Conservation (phyloP, 2,113 vertebrate species). For the Eptatretus burgeri region DNA sequence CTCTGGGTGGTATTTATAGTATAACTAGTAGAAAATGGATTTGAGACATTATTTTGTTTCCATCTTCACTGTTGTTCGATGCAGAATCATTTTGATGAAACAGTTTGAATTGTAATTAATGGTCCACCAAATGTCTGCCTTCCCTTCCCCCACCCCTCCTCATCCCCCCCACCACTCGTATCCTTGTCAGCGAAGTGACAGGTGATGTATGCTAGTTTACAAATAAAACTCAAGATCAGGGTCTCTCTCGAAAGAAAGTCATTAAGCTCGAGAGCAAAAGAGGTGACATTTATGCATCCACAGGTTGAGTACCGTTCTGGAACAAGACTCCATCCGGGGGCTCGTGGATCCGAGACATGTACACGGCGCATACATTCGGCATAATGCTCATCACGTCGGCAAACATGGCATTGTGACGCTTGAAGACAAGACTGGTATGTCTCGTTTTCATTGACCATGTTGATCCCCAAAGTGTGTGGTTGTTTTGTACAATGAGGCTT, state of each 20-base stretch:
- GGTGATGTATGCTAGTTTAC: not conserved
- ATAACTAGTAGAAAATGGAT: too few species aligned
- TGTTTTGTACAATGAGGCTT: not conserved
- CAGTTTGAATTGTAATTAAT: too few species aligned
- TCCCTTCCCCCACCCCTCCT: too few species aligned
- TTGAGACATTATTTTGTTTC: too few species aligned
- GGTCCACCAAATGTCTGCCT: too few species aligned
- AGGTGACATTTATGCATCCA: not conserved
- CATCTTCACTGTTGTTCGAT: too few species aligned
- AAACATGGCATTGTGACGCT: constrained; percentile 1
- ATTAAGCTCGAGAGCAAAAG: not conserved
- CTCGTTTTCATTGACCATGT: not conserved
- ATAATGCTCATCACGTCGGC: not conserved
- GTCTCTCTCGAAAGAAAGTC: not conserved
- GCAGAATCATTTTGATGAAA: too few species aligned
- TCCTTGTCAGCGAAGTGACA: not conserved
- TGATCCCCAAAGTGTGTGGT: not conserved
- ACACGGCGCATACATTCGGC: not conserved
- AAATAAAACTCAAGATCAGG: not conserved
- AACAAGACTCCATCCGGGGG: not conserved
- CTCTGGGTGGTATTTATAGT: too few species aligned
- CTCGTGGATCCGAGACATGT: not conserved
- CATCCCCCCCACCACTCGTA: too few species aligned
- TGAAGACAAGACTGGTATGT: not conserved
- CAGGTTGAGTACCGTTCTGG: constrained; percentile 3